A percentile compares a stretch with the other conserved stretches of the same genome.
phyloP scores from a whole-genome alignment of 2,113 vertebrate genomes.

The Rhinoderma darwinii region DNA sequence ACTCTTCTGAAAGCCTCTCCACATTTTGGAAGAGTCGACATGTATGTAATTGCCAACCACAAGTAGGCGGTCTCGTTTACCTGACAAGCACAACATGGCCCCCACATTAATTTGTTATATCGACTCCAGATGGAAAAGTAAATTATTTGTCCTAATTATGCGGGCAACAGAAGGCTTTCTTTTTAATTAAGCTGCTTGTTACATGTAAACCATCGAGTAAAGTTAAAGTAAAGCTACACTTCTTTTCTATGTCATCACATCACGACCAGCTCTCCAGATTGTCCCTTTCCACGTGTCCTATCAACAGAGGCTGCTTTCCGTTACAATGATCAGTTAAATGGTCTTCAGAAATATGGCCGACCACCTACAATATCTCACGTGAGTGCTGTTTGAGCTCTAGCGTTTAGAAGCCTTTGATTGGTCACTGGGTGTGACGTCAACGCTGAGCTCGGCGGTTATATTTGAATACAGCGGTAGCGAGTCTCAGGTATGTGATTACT shows the following conservation, averaged over 20 bases:
- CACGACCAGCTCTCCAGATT: neutral
- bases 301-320: too few relatives aligned
- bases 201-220: too few relatives aligned
- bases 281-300: neutral
- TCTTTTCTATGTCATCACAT: neutral
- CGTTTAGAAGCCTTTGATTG: neutral
- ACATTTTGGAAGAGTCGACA: too few relatives aligned
- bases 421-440: neutral
- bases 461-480: neutral
- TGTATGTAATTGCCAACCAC: too few relatives aligned
- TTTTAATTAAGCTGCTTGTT: too few relatives aligned
- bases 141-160: too few relatives aligned
- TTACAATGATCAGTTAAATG: neutral
- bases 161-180: too few relatives aligned
- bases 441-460: neutral
- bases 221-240: too few relatives aligned
- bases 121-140: too few relatives aligned
- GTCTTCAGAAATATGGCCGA: conserved; percentile 20
- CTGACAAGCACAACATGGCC: neutral
- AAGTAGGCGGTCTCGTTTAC: too few relatives aligned
- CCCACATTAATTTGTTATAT: neutral
- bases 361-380: too few relatives aligned
- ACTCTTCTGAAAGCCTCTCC: too few relatives aligned
- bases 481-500: neutral
- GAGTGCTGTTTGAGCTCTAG: neutral